Base-by-base conservation (phyloP, 2,113 vertebrate genomes). In the Oreochromis tanganicae region DNA sequence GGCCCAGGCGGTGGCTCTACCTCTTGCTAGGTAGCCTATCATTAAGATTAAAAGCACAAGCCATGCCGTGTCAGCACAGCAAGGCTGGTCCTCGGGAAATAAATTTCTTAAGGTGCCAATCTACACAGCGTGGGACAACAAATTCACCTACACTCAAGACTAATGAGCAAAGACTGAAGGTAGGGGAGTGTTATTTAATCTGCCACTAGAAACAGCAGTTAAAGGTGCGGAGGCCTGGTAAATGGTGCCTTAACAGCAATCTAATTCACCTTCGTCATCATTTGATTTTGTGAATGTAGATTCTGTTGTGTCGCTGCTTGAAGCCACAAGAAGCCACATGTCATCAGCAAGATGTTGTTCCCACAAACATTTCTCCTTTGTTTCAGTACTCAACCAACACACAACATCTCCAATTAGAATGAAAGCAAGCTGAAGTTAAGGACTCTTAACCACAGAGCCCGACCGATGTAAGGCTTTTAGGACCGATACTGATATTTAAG, bases 291-390 rank as follows among this genome's bases (percentile, higher is more conserved):
- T 73, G 21, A 73, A 13, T 52, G 9, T 32, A 46, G 27, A 34
- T 1, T 78, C 9, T 78, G 73, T 48, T 46, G 24, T 75, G 14
- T 73, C 0, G 13, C 2, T 0, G 13, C 24, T 75, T 43, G 66
- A 71, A 71, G 38, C 21, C 21, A 46, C n/a, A 14, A 27, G 66
- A 71, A 71, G 38, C 21, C 21, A 46, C n/a, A 14, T 21, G 41
- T 46, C 43, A 75, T 48, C 43, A 29, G 71, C 43, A 29, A 75
- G 41, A 48, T 17, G 36, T 16, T 46, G 43, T 43, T 0, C 43
- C 24, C 66, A 71, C 36, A 46, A 17, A 46, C 41, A 27, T 32
- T 78, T 50, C 71, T n/a, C 46, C 27, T 78, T 32, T 32, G 11
- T 7, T 50, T 5, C 27, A 19, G 73, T 6, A 1, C 43, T 78